Evolutionary conservation across 1,140 invertebrate genomes (phyloP).

Genomic region (Pseudomyrmex cubaensis): DNA sequence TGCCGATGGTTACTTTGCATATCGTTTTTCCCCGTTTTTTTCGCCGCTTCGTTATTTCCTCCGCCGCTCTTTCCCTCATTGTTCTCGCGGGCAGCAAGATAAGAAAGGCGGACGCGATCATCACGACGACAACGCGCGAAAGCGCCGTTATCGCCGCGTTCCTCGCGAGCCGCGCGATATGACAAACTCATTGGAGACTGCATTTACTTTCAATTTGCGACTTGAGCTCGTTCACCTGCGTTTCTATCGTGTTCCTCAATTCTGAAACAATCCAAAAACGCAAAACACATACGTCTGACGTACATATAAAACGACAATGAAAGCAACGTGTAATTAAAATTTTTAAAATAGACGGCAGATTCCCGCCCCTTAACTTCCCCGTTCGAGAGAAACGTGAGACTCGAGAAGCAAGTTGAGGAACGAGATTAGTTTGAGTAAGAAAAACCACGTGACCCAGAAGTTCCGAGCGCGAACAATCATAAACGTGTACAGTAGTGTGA

Average conservation of each 20-base stretch:
- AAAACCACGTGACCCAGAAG: no score
- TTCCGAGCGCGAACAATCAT: no score
- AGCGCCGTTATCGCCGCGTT: slow-evolving; percentile 69
- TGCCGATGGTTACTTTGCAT: slow-evolving; percentile 16
- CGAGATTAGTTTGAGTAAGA: no score
- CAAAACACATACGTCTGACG: not conserved
- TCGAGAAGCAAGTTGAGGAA: no score
- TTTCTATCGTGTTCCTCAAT: slow-evolving; percentile 97
- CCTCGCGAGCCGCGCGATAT: slow-evolving; percentile 72
- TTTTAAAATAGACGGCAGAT: no score
- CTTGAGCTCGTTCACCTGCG: slow-evolving; percentile 97
- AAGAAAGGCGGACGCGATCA: slow-evolving; percentile 73
- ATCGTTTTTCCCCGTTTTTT: slow-evolving; percentile 49
- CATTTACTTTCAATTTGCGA: slow-evolving; percentile 97
- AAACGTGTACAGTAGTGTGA: no score
- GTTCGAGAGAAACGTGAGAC: no score
- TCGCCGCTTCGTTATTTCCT: slow-evolving; percentile 49
- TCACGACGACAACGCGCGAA: slow-evolving; percentile 71
- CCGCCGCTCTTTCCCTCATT: slow-evolving; percentile 48
- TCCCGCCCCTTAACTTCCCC: no score
- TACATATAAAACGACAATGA: no score
- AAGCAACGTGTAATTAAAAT: no score
- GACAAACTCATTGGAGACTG: slow-evolving; percentile 91
- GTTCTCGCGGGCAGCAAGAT: slow-evolving; percentile 55
- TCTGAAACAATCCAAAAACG: slow-evolving; percentile 88